Evolutionary conservation across 2,797 vertebrate species (phyloP).

Genomic region (Schizothorax lantsangensis): DNA sequence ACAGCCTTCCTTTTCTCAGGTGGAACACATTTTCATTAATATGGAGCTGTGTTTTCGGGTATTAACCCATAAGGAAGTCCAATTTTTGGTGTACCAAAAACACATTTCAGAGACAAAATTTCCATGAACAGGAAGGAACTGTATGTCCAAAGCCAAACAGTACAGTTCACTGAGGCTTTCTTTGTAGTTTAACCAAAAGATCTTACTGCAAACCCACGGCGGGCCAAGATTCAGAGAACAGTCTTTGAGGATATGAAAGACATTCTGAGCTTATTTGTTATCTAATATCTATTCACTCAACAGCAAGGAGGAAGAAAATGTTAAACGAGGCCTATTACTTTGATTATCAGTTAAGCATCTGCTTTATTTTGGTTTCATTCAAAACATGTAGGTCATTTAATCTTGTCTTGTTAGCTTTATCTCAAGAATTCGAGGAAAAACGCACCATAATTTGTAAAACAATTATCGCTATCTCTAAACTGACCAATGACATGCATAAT

Average conservation of each 20-base stretch:
- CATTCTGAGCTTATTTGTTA: conserved; percentile 72
- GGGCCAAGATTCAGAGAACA: conserved; percentile 64
- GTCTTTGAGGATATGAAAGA: conserved; percentile 67
- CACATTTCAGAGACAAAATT: conserved; percentile 67
- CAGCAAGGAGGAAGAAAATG: conserved; percentile 72
- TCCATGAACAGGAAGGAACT: conserved; percentile 80
- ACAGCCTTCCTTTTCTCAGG: conserved; percentile 47
- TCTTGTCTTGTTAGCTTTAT: not conserved
- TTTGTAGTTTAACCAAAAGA: conserved; percentile 73
- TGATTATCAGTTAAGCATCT: conserved; percentile 55
- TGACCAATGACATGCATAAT: not conserved
- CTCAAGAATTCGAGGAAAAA: conserved; percentile 5
- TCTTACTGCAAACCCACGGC: conserved; percentile 58
- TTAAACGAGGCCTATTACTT: conserved; percentile 31
- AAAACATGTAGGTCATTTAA: conserved; percentile 14
- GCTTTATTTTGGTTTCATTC: conserved; percentile 45
- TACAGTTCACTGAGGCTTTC: conserved; percentile 70
- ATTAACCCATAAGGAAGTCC: conserved; percentile 57
- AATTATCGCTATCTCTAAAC: not conserved
- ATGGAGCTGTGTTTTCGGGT: conserved; percentile 61
- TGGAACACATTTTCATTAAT: conserved; percentile 64
- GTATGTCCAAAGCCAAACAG: conserved; percentile 77
- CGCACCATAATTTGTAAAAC: not conserved
- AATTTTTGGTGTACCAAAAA: conserved; percentile 60
- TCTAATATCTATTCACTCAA: conserved; percentile 73